A percentile compares a stretch with the other conserved stretches of the same genome.
Evolutionary conservation across 1,140 invertebrate genomes (phyloP).

Genomic region (Drosophila asahinai): DNA sequence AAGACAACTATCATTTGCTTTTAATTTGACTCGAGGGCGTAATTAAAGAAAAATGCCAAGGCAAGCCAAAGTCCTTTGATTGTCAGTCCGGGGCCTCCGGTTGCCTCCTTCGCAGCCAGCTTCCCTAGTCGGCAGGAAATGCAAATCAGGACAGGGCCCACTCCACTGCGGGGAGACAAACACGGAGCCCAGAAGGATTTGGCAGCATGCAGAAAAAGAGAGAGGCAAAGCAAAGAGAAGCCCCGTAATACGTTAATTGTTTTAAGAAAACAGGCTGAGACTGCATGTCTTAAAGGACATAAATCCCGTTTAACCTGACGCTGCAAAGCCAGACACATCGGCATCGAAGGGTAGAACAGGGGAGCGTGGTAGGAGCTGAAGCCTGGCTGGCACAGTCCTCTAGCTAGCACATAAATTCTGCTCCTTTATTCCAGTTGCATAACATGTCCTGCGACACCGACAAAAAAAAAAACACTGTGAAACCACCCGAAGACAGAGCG

Average conservation of each 20-base stretch:
- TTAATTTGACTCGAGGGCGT: constrained; percentile 80
- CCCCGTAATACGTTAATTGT: constrained; percentile 70
- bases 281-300: constrained; percentile 65
- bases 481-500: constrained; percentile 43
- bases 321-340: constrained; percentile 54
- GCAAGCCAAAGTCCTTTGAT: constrained; percentile 77
- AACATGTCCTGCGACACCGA: constrained; percentile 74
- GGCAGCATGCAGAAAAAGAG: constrained; percentile 12
- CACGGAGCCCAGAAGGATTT: constrained; percentile 46
- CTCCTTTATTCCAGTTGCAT: constrained; percentile 78
- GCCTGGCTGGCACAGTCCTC: constrained; percentile 40
- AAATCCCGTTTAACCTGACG: constrained; percentile 80
- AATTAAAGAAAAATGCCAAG: constrained; percentile 81
- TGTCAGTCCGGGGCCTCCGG: constrained; percentile 48
- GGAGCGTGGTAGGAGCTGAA: neutral
- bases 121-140: constrained; percentile 45
- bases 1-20: constrained; percentile 74
- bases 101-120: constrained; percentile 6
- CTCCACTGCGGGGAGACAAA: constrained; percentile 39
- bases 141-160: constrained; percentile 55
- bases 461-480: constrained; percentile 39
- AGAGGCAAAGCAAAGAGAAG: constrained; percentile 1
- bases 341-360: neutral
- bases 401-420: constrained; percentile 74
- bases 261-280: constrained; percentile 65